Base-by-base conservation (phyloP, 1,140 invertebrate genomes). In the Cotesia chilonis region DNA sequence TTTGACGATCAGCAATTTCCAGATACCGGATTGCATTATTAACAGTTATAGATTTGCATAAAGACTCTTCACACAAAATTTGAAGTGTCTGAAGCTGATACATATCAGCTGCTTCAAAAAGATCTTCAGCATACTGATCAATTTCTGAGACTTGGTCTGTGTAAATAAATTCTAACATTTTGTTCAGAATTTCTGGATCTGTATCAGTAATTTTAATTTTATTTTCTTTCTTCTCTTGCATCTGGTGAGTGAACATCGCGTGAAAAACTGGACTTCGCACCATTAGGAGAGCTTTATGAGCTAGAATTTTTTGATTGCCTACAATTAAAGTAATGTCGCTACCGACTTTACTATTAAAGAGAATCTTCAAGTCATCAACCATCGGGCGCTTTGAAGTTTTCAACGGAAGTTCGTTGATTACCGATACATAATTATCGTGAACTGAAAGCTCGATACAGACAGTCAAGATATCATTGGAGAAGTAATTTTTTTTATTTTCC, bases 281-380 rank as follows among this genome's bases (percentile, higher is more conserved):
- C 7, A 57, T 57, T 14, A 57, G 20, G 12, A 57, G 4, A 4
- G 54, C 54, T n/a, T 20, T 20, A n/a, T 57, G 54, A 57, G 20
- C 54, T 57, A 3, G 7, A n/a, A 57, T 17, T 20, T 57, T 5
- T 20, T 57, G 4, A 17, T 17, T 57, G 6, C 54, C 54, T 1
- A n/a, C 54, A 14, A 57, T 12, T 17, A 57, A 6, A 14, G 12
- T 57, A 14, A 57, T 9, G n/a, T 57, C 54, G 3, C n/a, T 20
- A 57, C n/a, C 54, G 6, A 17, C 12, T 57, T 57, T 57, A 57
- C 54, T 57, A 0, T 57, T 14, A 51, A 38, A 75, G 66, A 71
- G 41, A 9, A 9, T 47, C 10, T 6, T 47, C 10, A 47, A 47
- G 10, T 47, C 41, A 47, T 47, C 41, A 47, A 10, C 10, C 2